These are phyloP conservation scores for Subacronicta megacephala DNA, from an alignment of 2,888 invertebrate genomes.

Conservation along the genomic window DNA sequence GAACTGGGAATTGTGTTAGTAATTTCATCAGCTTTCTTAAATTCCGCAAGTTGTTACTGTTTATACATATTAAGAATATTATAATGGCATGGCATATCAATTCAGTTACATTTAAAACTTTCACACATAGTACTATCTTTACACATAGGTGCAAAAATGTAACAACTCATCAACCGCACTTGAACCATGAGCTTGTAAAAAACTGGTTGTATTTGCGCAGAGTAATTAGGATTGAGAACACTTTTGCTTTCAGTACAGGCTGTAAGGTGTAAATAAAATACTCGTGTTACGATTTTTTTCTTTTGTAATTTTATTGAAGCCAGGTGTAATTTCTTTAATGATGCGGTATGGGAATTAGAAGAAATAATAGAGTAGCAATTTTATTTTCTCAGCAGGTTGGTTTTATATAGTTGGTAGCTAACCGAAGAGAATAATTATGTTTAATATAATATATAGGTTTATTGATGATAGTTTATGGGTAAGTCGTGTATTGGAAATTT, in stretches of 20 bases:
- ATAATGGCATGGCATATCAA: too few species aligned
- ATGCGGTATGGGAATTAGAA: conserved; percentile 47
- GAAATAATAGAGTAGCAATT: conserved; percentile 47
- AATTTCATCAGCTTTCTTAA: too few species aligned
- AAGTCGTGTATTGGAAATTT: conserved; percentile 45
- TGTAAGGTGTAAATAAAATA: conserved; percentile 44
- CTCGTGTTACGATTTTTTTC: conserved; percentile 36
- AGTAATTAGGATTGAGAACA: conserved; percentile 58
- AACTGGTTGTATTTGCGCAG: conserved; percentile 44
- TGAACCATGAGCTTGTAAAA: conserved; percentile 20
- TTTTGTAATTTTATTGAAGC: conserved; percentile 40
- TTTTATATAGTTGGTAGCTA: conserved; percentile 33
- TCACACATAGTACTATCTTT: conserved; percentile 1
- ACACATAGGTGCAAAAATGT: conserved; percentile 20
- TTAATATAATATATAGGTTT: conserved; percentile 35
- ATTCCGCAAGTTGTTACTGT: too few species aligned
- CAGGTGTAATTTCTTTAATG: conserved; percentile 43
- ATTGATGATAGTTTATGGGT: conserved; percentile 37
- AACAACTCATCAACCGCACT: conserved; percentile 24
- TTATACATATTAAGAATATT: too few species aligned
- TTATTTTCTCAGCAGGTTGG: conserved; percentile 38
- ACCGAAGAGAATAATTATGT: conserved; percentile 44
- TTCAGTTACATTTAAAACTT: not conserved
- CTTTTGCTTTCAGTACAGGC: conserved; percentile 56
- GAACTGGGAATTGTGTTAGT: too few species aligned